Conservation (phyloP, 2,888 invertebrate species). For the Volucella inflata region DNA sequence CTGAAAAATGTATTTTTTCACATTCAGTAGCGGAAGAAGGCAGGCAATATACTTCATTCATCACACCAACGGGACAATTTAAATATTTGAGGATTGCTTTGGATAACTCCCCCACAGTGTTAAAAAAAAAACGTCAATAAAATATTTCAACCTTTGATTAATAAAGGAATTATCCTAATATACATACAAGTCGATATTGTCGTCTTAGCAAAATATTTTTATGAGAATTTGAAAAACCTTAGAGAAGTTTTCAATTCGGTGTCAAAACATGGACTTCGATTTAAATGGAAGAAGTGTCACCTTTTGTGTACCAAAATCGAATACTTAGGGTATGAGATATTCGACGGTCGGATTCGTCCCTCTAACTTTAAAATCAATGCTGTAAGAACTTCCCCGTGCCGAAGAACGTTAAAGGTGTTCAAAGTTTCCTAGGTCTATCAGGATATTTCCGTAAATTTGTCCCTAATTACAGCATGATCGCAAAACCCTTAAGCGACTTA, state of each 20-base stretch:
- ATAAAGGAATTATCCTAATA: no score
- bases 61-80: not conserved
- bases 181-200: constrained; percentile 11
- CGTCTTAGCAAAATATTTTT: not conserved
- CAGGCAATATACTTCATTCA: no score
- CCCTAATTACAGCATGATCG: no score
- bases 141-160: not conserved
- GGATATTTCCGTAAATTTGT: no score
- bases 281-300: constrained; percentile 13
- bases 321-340: no score
- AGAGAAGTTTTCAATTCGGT: constrained; percentile 1
- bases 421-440: no score
- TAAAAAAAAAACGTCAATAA: not conserved
- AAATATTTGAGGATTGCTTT: not conserved
- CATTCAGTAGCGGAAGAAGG: constrained; percentile 66
- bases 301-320: not conserved
- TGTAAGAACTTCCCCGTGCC: no score
- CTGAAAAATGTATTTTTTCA: constrained; percentile 1
- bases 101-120: no score
- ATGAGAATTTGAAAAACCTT: not conserved
- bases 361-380: no score
- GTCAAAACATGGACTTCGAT: not conserved
- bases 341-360: no score
- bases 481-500: no score
- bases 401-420: no score